phyloP scores from a whole-genome alignment of 35 echinoderm and acorn worm species.

The Heliocidaris erythrogramma region DNA sequence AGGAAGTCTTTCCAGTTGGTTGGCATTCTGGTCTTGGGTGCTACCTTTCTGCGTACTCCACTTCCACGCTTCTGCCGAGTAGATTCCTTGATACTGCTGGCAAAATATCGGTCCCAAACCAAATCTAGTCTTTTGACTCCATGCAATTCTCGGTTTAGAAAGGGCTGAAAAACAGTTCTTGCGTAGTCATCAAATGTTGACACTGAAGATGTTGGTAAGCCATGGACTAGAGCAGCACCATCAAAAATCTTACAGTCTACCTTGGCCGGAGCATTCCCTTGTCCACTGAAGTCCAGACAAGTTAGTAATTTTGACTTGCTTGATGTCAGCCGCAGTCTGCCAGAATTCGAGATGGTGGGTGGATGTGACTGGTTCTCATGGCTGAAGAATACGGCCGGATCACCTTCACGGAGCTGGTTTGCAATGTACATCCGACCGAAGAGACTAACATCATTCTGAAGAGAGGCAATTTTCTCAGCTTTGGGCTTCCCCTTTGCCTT shows the following conservation, averaged over 20 bases:
- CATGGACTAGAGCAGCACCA: constrained; percentile 50
- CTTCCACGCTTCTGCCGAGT: constrained; percentile 45
- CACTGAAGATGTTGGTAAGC: background rate
- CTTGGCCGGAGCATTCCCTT: background rate
- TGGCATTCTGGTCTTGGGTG: constrained; percentile 32
- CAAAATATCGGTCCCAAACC: constrained; percentile 24
- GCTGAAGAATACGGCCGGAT: constrained; percentile 48
- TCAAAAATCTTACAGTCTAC: constrained; percentile 25
- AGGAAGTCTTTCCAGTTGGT: constrained; percentile 46
- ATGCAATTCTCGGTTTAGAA: background rate
- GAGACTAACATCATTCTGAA: constrained; percentile 43
- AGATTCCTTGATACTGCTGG: constrained; percentile 45
- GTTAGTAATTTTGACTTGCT: background rate
- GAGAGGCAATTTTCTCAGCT: background rate
- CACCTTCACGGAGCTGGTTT: constrained; percentile 48
- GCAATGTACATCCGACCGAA: constrained; percentile 62
- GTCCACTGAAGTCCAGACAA: background rate
- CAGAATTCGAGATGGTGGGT: constrained; percentile 50
- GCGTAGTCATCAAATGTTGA: constrained; percentile 30
- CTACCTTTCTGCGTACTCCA: constrained; percentile 31
- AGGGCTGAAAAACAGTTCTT: background rate
- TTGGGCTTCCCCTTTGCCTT: constrained; percentile 22
- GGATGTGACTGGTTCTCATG: constrained; percentile 60
- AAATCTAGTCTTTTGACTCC: background rate
- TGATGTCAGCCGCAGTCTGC: background rate